phyloP scores from a whole-genome alignment of 1,140 invertebrate genomes.

The Macrotrachela quadricornifera region DNA sequence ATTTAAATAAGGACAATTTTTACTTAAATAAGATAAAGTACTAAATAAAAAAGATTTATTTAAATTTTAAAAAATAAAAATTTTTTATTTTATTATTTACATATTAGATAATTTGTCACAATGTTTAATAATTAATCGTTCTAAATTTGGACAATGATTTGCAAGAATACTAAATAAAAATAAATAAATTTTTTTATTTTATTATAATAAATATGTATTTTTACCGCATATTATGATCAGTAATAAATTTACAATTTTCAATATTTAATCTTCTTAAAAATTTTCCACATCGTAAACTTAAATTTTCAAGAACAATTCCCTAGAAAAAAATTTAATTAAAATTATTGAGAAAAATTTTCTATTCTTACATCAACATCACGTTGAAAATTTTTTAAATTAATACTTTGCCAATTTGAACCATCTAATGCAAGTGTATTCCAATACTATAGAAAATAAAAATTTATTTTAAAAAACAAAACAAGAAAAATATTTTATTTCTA shows the following conservation, averaged over 20 bases:
- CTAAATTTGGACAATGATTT: slow-evolving; percentile 76
- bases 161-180: slow-evolving; percentile 41
- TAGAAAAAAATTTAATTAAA: slow-evolving; percentile 21
- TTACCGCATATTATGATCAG: slow-evolving; percentile 63
- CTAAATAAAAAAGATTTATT: slow-evolving; percentile 26
- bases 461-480: background rate
- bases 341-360: background rate
- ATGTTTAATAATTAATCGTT: slow-evolving; percentile 75
- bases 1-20: slow-evolving; percentile 64
- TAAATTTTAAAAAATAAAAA: background rate
- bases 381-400: slow-evolving; percentile 94
- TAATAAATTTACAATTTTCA: slow-evolving; percentile 80
- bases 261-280: slow-evolving; percentile 80
- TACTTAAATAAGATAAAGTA: slow-evolving; percentile 43
- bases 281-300: slow-evolving; percentile 83
- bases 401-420: slow-evolving; percentile 95
- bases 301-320: slow-evolving; percentile 91
- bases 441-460: slow-evolving; percentile 34
- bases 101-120: slow-evolving; percentile 86
- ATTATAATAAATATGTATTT: background rate
- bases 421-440: slow-evolving; percentile 94
- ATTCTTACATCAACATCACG: slow-evolving; percentile 67
- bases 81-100: slow-evolving; percentile 27
- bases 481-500: background rate
- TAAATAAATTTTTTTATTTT: background rate